Base-by-base conservation (phyloP, 2,888 invertebrate genomes). In the Cataglyphis albicans region DNA sequence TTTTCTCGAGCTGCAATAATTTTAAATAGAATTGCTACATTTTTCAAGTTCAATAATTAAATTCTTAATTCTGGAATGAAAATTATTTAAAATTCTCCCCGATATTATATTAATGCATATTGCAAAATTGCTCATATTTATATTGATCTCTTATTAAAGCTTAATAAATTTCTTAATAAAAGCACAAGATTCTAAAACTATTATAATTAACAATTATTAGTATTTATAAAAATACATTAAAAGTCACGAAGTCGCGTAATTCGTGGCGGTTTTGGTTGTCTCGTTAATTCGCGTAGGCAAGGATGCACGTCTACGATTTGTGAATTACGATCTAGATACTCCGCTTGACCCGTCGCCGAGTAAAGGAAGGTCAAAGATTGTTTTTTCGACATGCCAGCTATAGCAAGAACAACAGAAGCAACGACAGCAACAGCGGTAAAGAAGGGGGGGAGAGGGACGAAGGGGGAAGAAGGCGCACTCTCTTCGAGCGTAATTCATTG, bases 401-500 rank as follows among this genome's bases (percentile, higher is more conserved):
- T 83, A 70, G 74, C 38, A 73, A 82, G 55, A 65, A 75, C 65
- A 75, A 63, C 72, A 44, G 74, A 48, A 59, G 63, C 70, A 48
- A 9, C 25, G 55, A 29, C 57, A 25, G 48, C 70, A 61, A 38
- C 48, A 25, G 48, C 70, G 67, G 21, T 38, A 61, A 55, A 48
- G 63, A 48, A 35, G 64, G 65, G 64, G 65, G 44, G 59, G n/a
- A n/a, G 7, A n/a, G 9, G 52, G 7, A n/a, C n/a, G 52, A 35
- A 35, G 35, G 6, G n/a, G 55, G 67, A 82, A 76, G 75, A 85
- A 81, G 85, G 88, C 87, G 84, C 83, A 83, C 84, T 82, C 85
- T 86, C 85, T 86, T 85, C 82, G 82, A 87, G 88, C 84, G 88
- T 91, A 90, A 91, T 91, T 91, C 91, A 91, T 91, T 91, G 91